These are phyloP conservation scores for Siderastrea radians DNA, from an alignment of 92 coral and sea anemone species.

Conservation along the genomic window DNA sequence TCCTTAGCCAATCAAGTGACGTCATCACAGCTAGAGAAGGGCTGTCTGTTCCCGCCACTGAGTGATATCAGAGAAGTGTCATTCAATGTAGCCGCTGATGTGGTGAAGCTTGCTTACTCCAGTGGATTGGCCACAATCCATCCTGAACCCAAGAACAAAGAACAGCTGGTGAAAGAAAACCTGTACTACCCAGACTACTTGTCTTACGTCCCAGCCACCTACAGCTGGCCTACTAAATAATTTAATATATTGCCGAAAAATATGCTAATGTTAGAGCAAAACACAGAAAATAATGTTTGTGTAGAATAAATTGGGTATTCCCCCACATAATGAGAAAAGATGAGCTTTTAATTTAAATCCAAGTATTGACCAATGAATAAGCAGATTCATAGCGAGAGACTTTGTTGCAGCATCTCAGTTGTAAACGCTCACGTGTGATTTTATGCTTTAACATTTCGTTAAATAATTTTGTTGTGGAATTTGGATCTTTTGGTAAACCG, in stretches of 20 bases:
- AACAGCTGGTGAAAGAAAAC: constrained; percentile 72
- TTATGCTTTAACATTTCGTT: not conserved
- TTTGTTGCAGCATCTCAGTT: not conserved
- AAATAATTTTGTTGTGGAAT: not conserved
- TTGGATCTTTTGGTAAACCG: not conserved
- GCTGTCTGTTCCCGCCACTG: constrained; percentile 95
- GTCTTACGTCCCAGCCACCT: constrained; percentile 93
- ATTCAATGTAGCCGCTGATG: constrained; percentile 77
- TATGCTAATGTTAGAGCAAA: not conserved
- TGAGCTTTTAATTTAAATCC: not conserved
- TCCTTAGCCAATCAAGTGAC: constrained; percentile 86
- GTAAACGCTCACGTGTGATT: not conserved
- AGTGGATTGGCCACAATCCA: constrained; percentile 84
- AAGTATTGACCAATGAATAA: not conserved
- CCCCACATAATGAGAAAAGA: not conserved
- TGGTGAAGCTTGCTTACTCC: constrained; percentile 82
- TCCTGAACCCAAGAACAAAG: constrained; percentile 93
- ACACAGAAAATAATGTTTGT: not conserved
- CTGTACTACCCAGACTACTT: constrained; percentile 87
- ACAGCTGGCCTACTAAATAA: constrained; percentile 72
- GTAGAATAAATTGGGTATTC: not conserved
- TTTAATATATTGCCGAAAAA: not conserved
- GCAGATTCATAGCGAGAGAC: not conserved
- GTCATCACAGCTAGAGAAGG: constrained; percentile 85
- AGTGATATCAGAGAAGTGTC: constrained; percentile 90